Evolutionary conservation across 2,113 vertebrate genomes (phyloP).

Genomic region (Alethe diademata): DNA sequence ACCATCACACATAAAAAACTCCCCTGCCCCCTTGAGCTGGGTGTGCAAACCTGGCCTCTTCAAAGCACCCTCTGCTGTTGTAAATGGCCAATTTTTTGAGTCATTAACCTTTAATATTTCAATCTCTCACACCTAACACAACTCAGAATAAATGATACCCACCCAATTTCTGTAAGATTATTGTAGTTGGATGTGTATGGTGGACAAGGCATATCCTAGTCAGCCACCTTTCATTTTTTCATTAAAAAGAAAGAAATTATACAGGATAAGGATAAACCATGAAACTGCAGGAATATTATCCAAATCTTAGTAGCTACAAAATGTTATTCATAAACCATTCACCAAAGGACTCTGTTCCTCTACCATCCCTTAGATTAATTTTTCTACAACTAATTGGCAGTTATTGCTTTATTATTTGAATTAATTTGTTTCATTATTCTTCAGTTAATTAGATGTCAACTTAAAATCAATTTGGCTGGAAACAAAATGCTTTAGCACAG

Average conservation of each 20-base stretch:
- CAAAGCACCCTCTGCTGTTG: background rate
- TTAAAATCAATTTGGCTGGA: background rate
- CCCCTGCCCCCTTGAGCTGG: background rate
- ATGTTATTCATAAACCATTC: background rate
- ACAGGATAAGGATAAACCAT: background rate
- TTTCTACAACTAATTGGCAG: background rate
- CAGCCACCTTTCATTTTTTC: background rate
- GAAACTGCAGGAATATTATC: background rate
- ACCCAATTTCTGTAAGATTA: fast-evolving
- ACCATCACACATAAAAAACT: background rate
- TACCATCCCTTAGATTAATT: background rate
- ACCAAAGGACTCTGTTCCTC: background rate
- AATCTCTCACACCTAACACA: background rate
- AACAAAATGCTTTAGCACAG: background rate
- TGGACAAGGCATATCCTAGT: background rate
- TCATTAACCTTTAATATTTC: background rate
- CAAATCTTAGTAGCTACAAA: background rate
- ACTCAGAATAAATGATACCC: background rate
- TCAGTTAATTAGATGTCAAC: background rate
- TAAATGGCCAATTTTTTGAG: background rate
- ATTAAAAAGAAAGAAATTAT: background rate
- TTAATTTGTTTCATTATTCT: background rate
- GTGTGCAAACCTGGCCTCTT: background rate
- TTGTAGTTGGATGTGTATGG: background rate
- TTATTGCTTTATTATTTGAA: background rate